Evolutionary conservation across 2,113 vertebrate genomes (phyloP).

Genomic region (Blennius ocellaris): DNA sequence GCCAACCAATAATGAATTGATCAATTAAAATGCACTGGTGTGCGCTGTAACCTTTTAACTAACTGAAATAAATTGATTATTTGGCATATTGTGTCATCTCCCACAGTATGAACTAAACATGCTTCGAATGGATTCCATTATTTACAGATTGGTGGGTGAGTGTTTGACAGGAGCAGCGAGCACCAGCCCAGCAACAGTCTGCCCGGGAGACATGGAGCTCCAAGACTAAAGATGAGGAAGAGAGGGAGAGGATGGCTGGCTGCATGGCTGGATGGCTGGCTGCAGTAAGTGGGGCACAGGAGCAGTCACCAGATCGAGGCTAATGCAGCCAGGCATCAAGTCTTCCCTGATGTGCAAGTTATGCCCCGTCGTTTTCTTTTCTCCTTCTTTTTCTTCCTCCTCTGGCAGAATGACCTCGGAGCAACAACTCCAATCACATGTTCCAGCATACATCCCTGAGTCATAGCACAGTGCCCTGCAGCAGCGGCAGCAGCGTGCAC

Average conservation of each 20-base stretch:
- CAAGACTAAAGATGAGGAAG: constrained; percentile 29
- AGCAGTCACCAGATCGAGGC: constrained; percentile 59
- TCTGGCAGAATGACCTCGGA: constrained; percentile 62
- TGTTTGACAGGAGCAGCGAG: constrained; percentile 5
- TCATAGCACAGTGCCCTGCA: constrained; percentile 72
- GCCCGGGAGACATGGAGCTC: constrained; percentile 49
- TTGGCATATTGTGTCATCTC: background rate
- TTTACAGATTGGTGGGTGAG: background rate
- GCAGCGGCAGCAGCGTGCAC: constrained; percentile 17
- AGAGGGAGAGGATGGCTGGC: constrained; percentile 27
- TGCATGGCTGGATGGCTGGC: constrained; percentile 34
- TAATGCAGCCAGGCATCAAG: constrained; percentile 65
- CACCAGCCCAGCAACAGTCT: constrained; percentile 41
- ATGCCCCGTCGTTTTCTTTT: constrained; percentile 46
- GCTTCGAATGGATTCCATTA: constrained; percentile 8
- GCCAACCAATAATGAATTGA: background rate
- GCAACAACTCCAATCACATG: constrained; percentile 75
- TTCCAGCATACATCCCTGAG: constrained; percentile 73
- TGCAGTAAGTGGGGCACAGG: constrained; percentile 68
- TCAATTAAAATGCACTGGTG: background rate
- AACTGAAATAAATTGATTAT: constrained; percentile 13
- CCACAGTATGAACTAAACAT: constrained; percentile 1
- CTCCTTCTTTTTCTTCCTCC: constrained; percentile 14
- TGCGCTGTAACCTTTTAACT: background rate
- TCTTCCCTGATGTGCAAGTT: constrained; percentile 76